Base-by-base conservation (phyloP, 2,888 invertebrate genomes). In the Ophioninae sp. region DNA sequence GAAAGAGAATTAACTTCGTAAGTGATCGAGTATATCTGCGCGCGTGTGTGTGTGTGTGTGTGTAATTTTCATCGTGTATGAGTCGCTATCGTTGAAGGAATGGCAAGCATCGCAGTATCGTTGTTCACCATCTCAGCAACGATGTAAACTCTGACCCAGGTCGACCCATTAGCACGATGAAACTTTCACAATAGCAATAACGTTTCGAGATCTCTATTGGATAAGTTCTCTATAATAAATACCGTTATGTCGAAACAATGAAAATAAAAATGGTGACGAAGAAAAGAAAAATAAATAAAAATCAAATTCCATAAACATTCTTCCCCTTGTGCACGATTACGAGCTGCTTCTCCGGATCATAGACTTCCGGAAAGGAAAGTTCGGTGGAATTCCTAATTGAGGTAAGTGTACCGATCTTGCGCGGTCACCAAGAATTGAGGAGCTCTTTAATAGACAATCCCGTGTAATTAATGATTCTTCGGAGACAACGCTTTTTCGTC, bases 1-100 rank as follows among this genome's bases (percentile, higher is more conserved):
- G 92, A 93, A 82, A 88, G 89, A 65, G 92, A 92, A 81, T 84
- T 92, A 44, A 59, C 87, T 41, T 87, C 90, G 73, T 92, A 91
- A 89, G 59, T 67, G 57, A 17, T 13, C 44, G 41, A n/a, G 41
- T 39, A 67, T 57, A 20, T 57, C 30, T 59, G 57, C 56, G 56
- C 20, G 73, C 21, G 57, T 75, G 37, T 67, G 62, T 65, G 70
- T 79, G 75, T 41, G 81, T 77, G 69, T 68, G 21, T 17, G 77
- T 64, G 30, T 23, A 23, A 72, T 44, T 64, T 21, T 23, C 56
- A 50, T 62, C 30, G 37, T 30, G 17, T 17, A 30, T n/a, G 61
- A 20, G 44, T 30, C 21, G 50, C 17, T 37, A 68, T n/a, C 21
- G 21, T 79, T 73, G 50, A 59, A 85, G 57, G 57, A 81, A 77